Percentiles rank a stretch among this genome's conserved stretches.
phyloP scores from a whole-genome alignment of 2,888 invertebrate species.

The Copidosoma aretas region DNA sequence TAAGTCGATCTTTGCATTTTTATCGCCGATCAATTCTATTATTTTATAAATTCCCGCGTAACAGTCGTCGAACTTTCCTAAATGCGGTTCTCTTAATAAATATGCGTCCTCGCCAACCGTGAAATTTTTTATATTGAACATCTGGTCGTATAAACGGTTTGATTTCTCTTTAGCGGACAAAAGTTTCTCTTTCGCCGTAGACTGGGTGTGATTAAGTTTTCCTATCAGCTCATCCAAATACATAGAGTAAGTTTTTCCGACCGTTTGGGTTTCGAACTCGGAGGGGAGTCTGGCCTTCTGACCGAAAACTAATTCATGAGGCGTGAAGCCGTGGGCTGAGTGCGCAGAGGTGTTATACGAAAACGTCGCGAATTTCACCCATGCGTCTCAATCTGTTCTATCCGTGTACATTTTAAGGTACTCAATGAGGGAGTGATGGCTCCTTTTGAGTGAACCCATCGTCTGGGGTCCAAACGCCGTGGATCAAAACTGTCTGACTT shows the following conservation, averaged over 20 bases:
- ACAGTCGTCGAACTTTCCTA: slow-evolving; percentile 18
- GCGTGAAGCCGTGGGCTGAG: background rate
- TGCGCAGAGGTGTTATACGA: slow-evolving; percentile 1
- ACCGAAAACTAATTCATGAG: slow-evolving; percentile 20
- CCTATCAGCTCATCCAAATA: slow-evolving; percentile 1
- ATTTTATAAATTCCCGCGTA: background rate
- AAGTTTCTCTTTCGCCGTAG: background rate
- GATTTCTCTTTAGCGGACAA: slow-evolving; percentile 18
- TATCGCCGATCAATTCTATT: background rate
- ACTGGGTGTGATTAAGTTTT: slow-evolving; percentile 10
- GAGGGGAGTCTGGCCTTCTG: background rate
- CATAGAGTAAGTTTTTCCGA: background rate
- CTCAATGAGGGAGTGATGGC: slow-evolving; percentile 10
- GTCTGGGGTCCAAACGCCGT: slow-evolving; percentile 8
- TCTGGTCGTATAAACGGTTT: slow-evolving; percentile 13
- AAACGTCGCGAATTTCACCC: slow-evolving; percentile 1
- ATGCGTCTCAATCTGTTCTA: slow-evolving; percentile 2
- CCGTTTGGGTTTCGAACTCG: background rate
- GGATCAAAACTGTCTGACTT: background rate
- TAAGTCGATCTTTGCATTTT: slow-evolving; percentile 5
- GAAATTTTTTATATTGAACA: slow-evolving; percentile 5
- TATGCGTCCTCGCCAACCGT: background rate
- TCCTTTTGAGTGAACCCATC: slow-evolving; percentile 6
- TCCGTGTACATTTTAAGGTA: slow-evolving; percentile 15
- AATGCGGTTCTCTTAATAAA: slow-evolving; percentile 12